phyloP scores from a whole-genome alignment of 2,797 vertebrate species.

The Ptychobarbus kaznakovi region DNA sequence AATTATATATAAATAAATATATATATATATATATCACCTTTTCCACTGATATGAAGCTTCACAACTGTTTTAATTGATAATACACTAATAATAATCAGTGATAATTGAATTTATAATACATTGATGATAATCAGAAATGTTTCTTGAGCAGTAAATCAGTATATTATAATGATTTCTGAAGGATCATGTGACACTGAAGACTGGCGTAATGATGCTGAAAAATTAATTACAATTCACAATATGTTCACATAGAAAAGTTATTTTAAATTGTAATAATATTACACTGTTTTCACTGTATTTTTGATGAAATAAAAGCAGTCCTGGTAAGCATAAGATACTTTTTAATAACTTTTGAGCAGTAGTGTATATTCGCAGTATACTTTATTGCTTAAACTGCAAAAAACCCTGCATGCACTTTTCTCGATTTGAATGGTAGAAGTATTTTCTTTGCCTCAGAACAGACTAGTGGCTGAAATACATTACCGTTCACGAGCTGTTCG shows the following conservation, averaged over 20 bases:
- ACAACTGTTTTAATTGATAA: background rate
- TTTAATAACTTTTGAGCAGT: background rate
- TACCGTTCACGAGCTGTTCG: conserved; percentile 92
- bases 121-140: background rate
- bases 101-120: background rate
- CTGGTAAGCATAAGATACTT: background rate
- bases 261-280: background rate
- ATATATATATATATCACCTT: background rate
- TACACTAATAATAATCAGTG: background rate
- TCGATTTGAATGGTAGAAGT: background rate
- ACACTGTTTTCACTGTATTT: background rate
- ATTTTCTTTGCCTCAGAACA: background rate
- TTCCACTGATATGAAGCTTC: background rate
- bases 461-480: conserved; percentile 53
- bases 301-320: background rate
- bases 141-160: background rate
- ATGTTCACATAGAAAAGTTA: background rate
- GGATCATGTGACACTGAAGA: background rate
- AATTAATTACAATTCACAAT: background rate
- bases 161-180: background rate
- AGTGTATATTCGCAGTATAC: background rate
- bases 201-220: background rate
- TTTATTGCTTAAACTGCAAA: background rate
- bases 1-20: background rate
- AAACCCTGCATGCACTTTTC: background rate